Base-by-base conservation (phyloP, 2,113 vertebrate genomes). In the Excalfactoria chinensis region DNA sequence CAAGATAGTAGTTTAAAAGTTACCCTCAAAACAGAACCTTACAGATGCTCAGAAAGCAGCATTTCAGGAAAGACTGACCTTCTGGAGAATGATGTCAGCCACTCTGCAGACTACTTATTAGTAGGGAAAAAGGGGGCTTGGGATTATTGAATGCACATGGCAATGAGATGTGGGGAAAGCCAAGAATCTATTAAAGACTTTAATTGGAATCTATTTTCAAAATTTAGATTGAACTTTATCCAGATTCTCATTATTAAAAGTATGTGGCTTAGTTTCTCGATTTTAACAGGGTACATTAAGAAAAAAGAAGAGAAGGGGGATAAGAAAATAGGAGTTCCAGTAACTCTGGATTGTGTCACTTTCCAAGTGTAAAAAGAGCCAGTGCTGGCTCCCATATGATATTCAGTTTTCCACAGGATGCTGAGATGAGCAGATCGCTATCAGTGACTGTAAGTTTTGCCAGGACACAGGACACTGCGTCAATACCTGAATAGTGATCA, bases 221-320 rank as follows among this genome's bases (percentile, higher is more conserved):
- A 96, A 96, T 95, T 95, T 89, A 89, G 92, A 94, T 84, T 97
- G 97, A 98, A 98, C 80, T n/a, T 80, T 11, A 83, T 98, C 98
- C 98, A 98, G 97, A 97, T 92, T 97, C 97, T 98, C 97, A 98
- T 98, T 98, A 98, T 98, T 98, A 97, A 96, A 97, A 98, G 93
- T 97, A 97, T 96, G 96, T 97, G 96, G 97, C 95, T 98, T 95
- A 93, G 97, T 97, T 98, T 97, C 97, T 97, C 89, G 68, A 92
- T 30, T 76, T 91, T 96, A 94, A 95, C 72, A 93, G 82, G 89
- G 86, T 90, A 89, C 9, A 32, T 84, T 86, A 88, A 83, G 80
- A 46, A 9, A 69, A 70, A 49, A 69, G 28, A 88, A 76, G 35
- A 26, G 16, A 30, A 18, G 2, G 7, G 3, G 3, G 3, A 13